These are phyloP conservation scores for Drosophila peninsularis DNA, from an alignment of 2,888 invertebrate genomes.

Conservation along the genomic window DNA sequence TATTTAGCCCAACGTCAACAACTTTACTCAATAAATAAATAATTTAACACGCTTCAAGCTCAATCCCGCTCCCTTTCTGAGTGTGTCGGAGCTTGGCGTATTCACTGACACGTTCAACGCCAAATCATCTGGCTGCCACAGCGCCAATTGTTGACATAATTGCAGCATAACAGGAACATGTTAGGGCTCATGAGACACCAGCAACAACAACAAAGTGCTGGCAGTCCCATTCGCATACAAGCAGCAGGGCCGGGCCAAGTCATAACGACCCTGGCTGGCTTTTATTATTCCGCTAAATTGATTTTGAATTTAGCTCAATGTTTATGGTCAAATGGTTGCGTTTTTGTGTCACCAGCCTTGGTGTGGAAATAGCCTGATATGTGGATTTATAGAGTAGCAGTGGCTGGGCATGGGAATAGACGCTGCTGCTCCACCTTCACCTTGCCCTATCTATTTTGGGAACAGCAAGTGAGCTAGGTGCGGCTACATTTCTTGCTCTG, in stretches of 20 bases:
- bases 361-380: slow-evolving; percentile 40
- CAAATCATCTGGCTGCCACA: slow-evolving; percentile 22
- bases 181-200: slow-evolving; percentile 6
- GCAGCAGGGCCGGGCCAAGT: slow-evolving; percentile 15
- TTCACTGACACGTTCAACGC: slow-evolving; percentile 18
- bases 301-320: slow-evolving; percentile 82
- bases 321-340: slow-evolving; percentile 82
- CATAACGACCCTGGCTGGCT: slow-evolving; percentile 54
- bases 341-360: slow-evolving; percentile 71
- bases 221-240: slow-evolving; percentile 1
- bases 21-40: neutral
- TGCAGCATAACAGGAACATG: slow-evolving; percentile 30
- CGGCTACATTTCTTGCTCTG: slow-evolving; percentile 68
- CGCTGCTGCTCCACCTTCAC: neutral
- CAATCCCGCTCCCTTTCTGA: neutral
- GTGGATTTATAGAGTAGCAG: slow-evolving; percentile 21
- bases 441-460: slow-evolving; percentile 21
- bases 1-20: too few species aligned
- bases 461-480: slow-evolving; percentile 42
- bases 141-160: slow-evolving; percentile 61
- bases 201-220: slow-evolving; percentile 8
- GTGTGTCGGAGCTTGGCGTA: neutral
- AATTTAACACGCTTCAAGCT: too few species aligned
- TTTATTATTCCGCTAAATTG: slow-evolving; percentile 82
- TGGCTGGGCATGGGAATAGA: slow-evolving; percentile 23